Percentiles rank a stretch among this genome's conserved stretches.
Conservation (phyloP, 2,888 invertebrate species). For the Athalia circularis region DNA sequence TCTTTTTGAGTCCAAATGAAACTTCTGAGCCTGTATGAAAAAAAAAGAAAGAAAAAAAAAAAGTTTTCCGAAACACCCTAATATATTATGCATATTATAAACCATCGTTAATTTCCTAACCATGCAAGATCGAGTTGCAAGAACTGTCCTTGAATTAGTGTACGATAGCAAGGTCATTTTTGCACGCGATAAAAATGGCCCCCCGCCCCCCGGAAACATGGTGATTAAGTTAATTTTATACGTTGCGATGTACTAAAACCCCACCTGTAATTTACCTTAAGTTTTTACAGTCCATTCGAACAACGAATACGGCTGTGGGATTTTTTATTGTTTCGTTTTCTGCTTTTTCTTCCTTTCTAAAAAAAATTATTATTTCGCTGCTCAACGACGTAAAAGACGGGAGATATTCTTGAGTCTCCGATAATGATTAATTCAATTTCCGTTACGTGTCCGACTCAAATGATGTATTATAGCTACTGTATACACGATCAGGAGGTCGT, state of each 20-base stretch:
- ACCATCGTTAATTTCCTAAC: too few relatives aligned
- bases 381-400: background rate
- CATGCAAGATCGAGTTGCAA: background rate
- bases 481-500: background rate
- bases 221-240: background rate
- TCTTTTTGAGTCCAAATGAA: too few relatives aligned
- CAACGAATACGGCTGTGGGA: too few relatives aligned
- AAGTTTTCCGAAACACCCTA: too few relatives aligned
- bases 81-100: too few relatives aligned
- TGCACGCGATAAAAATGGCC: slow-evolving; percentile 12
- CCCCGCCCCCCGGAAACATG: background rate
- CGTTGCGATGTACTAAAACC: background rate
- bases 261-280: background rate
- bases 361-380: background rate
- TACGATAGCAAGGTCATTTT: background rate
- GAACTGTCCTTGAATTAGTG: background rate
- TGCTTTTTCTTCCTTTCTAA: too few relatives aligned
- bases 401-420: background rate
- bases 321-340: too few relatives aligned
- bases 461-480: background rate
- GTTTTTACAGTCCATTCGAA: background rate
- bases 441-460: too few relatives aligned
- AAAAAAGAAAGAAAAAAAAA: too few relatives aligned
- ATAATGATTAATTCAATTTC: background rate
- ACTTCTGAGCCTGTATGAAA: too few relatives aligned